These are phyloP conservation scores for Poecilia latipinna DNA, from an alignment of 2,113 vertebrate species.

Conservation along the genomic window DNA sequence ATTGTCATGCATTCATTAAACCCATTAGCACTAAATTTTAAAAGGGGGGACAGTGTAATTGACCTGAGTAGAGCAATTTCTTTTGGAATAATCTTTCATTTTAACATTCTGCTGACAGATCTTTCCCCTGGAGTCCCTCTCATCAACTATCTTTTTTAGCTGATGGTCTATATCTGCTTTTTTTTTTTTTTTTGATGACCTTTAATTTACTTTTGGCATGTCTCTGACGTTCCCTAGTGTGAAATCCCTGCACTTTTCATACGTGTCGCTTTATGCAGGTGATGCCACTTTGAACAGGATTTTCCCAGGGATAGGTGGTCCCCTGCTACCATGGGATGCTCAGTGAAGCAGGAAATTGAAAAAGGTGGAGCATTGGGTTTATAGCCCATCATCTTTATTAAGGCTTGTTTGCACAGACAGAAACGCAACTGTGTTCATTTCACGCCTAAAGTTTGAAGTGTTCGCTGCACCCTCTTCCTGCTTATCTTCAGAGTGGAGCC, in stretches of 20 bases:
- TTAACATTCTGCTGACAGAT: constrained; percentile 22
- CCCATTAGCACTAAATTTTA: constrained; percentile 53
- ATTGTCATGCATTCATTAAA: constrained; percentile 59
- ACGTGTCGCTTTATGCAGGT: constrained; percentile 41
- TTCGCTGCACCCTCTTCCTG: constrained; percentile 40
- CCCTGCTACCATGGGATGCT: constrained; percentile 60
- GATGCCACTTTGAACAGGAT: constrained; percentile 60
- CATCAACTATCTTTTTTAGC: constrained; percentile 33
- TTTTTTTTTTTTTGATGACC: constrained; percentile 3
- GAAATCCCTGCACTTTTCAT: constrained; percentile 42
- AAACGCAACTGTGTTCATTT: constrained; percentile 69
- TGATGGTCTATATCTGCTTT: constrained; percentile 34
- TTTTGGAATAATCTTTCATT: constrained; percentile 51
- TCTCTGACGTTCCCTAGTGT: constrained; percentile 30
- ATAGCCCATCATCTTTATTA: constrained; percentile 71
- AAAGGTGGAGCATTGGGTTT: constrained; percentile 67
- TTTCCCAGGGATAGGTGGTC: constrained; percentile 62
- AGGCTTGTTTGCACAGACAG: constrained; percentile 76
- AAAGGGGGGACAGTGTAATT: constrained; percentile 60
- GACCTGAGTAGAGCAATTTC: constrained; percentile 47
- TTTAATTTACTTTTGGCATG: constrained; percentile 42
- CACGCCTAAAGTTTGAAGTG: constrained; percentile 63
- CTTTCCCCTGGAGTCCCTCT: constrained; percentile 36
- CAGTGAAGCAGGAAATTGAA: constrained; percentile 77
- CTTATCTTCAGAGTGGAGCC: constrained; percentile 30